Evolutionary conservation across 2,797 vertebrate species (phyloP).

Genomic region (Erithacus rubecula): DNA sequence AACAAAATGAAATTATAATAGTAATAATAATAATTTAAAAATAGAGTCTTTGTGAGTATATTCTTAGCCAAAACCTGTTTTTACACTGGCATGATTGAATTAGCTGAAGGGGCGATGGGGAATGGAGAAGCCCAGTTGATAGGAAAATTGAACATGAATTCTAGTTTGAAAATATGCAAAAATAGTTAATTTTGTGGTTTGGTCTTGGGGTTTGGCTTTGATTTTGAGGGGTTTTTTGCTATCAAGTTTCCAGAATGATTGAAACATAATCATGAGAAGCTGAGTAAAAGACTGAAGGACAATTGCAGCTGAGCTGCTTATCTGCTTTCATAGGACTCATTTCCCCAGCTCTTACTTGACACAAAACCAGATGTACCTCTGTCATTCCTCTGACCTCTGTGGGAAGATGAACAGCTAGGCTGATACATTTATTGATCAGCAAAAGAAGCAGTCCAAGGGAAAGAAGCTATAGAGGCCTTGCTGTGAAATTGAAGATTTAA

Average conservation of each 20-base stretch:
- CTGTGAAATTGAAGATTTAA: constrained; percentile 68
- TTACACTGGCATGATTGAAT: background rate
- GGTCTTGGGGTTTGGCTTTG: background rate
- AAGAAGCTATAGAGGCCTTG: constrained; percentile 56
- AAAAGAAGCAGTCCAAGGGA: constrained; percentile 57
- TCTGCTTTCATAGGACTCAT: constrained; percentile 66
- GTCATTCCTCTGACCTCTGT: constrained; percentile 70
- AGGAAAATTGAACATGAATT: background rate
- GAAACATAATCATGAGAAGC: constrained; percentile 40
- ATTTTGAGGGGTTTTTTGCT: background rate
- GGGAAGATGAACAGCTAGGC: constrained; percentile 71
- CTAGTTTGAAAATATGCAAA: background rate
- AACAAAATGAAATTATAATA: background rate
- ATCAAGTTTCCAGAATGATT: constrained; percentile 28
- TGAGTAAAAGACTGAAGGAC: constrained; percentile 29
- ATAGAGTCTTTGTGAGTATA: background rate
- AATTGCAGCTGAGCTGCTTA: constrained; percentile 43
- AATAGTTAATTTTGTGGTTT: background rate
- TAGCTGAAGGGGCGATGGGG: background rate
- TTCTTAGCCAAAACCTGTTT: background rate
- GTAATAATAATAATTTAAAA: background rate
- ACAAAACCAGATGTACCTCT: constrained; percentile 71
- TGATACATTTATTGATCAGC: constrained; percentile 73
- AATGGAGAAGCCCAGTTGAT: background rate
- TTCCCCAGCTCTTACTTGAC: constrained; percentile 67